Evolutionary conservation across 64 coral and sea anemone genomes (phyloP).

Genomic region (Astreopora myriophthalma): DNA sequence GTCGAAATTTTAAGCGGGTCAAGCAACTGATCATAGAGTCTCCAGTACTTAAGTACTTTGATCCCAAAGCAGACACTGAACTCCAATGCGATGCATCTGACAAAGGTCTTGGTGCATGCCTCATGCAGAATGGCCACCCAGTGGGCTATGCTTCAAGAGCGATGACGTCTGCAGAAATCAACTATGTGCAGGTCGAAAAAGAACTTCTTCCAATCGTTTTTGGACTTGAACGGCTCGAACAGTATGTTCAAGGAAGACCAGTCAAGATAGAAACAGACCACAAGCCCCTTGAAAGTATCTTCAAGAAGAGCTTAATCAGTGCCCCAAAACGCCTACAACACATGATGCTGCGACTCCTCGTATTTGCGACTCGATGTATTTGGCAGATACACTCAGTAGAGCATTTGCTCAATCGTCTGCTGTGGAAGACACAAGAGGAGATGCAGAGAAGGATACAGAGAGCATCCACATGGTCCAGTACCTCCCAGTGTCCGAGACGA

Average conservation of each 20-base stretch:
- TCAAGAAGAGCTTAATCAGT: constrained; percentile 49
- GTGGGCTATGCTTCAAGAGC: constrained; percentile 37
- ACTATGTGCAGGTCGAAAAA: constrained; percentile 73
- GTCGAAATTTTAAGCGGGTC: neutral
- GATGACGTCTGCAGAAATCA: constrained; percentile 50
- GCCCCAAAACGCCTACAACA: constrained; percentile 51
- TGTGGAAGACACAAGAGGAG: neutral
- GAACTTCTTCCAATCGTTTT: constrained; percentile 69
- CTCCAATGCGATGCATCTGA: constrained; percentile 66
- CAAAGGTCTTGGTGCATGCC: constrained; percentile 18
- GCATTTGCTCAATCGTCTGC: constrained; percentile 24
- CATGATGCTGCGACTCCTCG: constrained; percentile 37
- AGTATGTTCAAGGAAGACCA: constrained; percentile 56
- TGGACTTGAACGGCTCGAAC: constrained; percentile 44
- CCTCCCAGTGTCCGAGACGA: constrained; percentile 53
- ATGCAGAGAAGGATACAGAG: constrained; percentile 40
- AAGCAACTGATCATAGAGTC: constrained; percentile 24
- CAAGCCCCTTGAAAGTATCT: constrained; percentile 56
- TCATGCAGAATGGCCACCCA: constrained; percentile 55
- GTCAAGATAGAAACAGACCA: constrained; percentile 60
- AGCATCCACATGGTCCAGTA: constrained; percentile 56
- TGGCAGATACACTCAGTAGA: constrained; percentile 65
- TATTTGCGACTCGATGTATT: constrained; percentile 29
- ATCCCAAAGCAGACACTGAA: neutral
- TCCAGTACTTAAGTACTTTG: constrained; percentile 17